Conservation (phyloP, 2,888 invertebrate genomes). For the Orthonychiurus folsomi region DNA sequence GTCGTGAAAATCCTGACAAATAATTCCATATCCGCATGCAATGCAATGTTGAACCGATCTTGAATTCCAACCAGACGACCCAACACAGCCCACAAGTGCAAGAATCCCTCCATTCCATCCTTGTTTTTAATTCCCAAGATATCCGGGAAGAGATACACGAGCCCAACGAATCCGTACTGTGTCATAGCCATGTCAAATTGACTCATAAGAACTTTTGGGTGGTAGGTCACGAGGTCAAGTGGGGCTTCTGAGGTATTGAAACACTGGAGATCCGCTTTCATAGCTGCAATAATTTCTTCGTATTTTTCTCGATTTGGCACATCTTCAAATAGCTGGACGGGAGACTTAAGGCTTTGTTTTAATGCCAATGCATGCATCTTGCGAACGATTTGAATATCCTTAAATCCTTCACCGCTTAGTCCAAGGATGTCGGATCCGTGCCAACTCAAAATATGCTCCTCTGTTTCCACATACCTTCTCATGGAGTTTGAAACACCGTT, state of each 20-base stretch:
- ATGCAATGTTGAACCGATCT: slow-evolving; percentile 9
- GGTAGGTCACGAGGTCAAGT: neutral
- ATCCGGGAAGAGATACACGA: slow-evolving; percentile 3
- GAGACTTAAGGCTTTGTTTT: neutral
- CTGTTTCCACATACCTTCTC: slow-evolving; percentile 8
- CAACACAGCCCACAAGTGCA: slow-evolving; percentile 9
- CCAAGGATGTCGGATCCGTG: neutral
- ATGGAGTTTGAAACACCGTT: slow-evolving; percentile 3
- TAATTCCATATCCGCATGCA: slow-evolving; percentile 4
- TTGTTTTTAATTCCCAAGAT: slow-evolving; percentile 2
- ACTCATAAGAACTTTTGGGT: slow-evolving; percentile 9
- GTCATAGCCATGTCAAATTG: slow-evolving; percentile 12
- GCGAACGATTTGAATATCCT: slow-evolving; percentile 9
- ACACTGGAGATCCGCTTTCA: slow-evolving; percentile 6
- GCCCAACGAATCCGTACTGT: slow-evolving; percentile 7
- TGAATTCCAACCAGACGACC: slow-evolving; percentile 9
- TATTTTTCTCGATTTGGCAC: neutral
- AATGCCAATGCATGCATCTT: neutral
- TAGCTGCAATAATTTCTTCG: slow-evolving; percentile 7
- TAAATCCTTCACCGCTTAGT: neutral
- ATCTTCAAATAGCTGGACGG: neutral
- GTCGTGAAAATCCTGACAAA: neutral
- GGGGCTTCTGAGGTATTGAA: slow-evolving; percentile 3
- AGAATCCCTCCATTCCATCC: neutral
- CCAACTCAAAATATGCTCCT: slow-evolving; percentile 5